Evolutionary conservation across 1,140 invertebrate species (phyloP).

Genomic region (Drosophila santomea): DNA sequence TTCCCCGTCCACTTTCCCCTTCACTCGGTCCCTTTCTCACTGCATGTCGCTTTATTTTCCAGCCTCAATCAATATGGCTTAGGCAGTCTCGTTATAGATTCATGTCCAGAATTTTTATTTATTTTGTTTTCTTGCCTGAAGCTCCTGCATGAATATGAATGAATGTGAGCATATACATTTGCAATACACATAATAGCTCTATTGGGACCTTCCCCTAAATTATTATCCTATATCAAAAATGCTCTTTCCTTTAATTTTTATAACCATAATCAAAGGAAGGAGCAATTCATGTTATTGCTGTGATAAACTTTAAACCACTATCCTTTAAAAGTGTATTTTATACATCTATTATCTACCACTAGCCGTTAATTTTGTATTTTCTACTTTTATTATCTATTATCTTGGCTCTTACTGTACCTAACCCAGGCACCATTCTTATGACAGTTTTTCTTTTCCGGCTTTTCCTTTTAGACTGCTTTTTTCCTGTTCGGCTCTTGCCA

Average conservation of each 20-base stretch:
- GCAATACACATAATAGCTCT: neutral
- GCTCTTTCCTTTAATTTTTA: neutral
- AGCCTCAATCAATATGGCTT: slow-evolving; percentile 61
- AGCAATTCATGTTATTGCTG: no score
- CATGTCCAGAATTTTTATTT: slow-evolving; percentile 38
- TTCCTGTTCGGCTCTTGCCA: slow-evolving; percentile 36
- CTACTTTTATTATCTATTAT: neutral
- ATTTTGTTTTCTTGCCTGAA: slow-evolving; percentile 6
- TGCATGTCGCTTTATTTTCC: slow-evolving; percentile 18
- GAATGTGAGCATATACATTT: neutral
- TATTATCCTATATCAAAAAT: neutral
- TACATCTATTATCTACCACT: no score
- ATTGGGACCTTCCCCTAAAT: neutral
- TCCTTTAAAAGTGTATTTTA: no score
- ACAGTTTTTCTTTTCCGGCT: slow-evolving; percentile 17
- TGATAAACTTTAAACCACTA: no score
- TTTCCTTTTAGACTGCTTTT: slow-evolving; percentile 10
- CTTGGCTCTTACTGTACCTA: neutral
- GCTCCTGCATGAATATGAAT: slow-evolving; percentile 47
- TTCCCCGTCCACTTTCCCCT: slow-evolving; percentile 10
- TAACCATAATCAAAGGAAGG: no score
- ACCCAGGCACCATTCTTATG: slow-evolving; percentile 6
- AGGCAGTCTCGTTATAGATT: slow-evolving; percentile 66
- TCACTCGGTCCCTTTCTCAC: slow-evolving; percentile 2
- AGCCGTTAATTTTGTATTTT: no score